These are phyloP conservation scores for Odontamblyopus rebecca DNA, from an alignment of 2,797 vertebrate genomes.

Conservation along the genomic window DNA sequence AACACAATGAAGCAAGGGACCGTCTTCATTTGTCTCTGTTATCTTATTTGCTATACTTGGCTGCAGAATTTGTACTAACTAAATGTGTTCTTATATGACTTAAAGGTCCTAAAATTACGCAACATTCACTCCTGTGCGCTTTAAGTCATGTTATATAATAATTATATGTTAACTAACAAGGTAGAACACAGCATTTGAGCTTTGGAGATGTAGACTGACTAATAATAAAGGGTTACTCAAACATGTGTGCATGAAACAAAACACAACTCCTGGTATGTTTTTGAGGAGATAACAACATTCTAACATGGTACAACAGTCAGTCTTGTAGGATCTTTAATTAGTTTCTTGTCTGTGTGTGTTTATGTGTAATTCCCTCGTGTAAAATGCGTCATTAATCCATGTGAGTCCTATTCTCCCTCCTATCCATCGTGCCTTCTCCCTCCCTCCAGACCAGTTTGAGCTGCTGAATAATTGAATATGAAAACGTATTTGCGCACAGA, in stretches of 20 bases:
- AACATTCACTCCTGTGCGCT: no score
- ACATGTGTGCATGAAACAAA: no score
- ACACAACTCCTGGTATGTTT: no score
- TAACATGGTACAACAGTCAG: no score
- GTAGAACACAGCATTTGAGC: no score
- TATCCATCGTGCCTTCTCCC: conserved; percentile 15
- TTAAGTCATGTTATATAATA: no score
- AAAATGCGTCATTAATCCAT: neutral
- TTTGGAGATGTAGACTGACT: no score
- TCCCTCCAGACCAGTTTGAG: conserved; percentile 23
- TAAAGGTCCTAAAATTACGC: no score
- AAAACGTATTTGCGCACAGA: conserved; percentile 46
- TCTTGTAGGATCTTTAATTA: no score
- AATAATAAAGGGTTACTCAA: no score
- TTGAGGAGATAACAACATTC: no score
- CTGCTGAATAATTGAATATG: conserved; percentile 53
- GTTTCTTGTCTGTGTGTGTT: neutral
- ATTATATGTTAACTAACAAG: no score
- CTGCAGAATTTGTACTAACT: neutral
- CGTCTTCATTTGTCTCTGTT: neutral
- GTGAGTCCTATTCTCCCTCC: conserved; percentile 17
- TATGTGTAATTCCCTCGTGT: neutral
- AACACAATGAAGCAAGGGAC: neutral
- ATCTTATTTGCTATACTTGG: neutral
- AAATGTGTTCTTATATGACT: neutral